phyloP scores from a whole-genome alignment of 2,888 invertebrate genomes.

The Eutolmus rufibarbis region DNA sequence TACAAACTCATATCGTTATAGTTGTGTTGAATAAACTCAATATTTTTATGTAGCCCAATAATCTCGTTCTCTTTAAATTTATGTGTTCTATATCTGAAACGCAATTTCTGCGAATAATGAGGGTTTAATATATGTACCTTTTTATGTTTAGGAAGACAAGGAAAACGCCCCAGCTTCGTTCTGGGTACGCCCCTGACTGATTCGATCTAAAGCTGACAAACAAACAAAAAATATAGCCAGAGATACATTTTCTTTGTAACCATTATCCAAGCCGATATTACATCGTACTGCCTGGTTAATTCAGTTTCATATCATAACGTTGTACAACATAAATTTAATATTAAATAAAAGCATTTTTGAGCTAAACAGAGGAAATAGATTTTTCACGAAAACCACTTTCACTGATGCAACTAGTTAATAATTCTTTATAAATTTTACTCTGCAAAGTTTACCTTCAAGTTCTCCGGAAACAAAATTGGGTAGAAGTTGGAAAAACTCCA shows the following conservation, averaged over 20 bases:
- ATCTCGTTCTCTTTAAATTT: neutral
- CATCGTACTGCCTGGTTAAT: neutral
- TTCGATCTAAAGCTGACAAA: neutral
- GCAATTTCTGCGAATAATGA: neutral
- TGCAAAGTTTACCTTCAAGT: neutral
- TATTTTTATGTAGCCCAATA: neutral
- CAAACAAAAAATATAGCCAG: neutral
- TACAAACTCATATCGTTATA: neutral
- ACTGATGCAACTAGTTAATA: neutral
- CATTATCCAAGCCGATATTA: neutral
- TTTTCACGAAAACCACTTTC: neutral
- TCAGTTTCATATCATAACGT: neutral
- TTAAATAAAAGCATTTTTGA: neutral
- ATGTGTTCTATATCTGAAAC: neutral
- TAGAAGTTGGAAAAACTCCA: neutral
- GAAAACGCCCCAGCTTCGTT: neutral
- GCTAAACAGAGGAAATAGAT: neutral
- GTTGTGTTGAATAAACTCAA: too few relatives aligned
- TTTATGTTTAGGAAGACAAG: neutral
- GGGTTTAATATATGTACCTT: neutral
- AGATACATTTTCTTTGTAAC: neutral
- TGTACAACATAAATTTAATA: neutral
- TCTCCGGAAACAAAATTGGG: neutral
- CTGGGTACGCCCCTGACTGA: neutral
- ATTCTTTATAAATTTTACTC: neutral